Base-by-base conservation (phyloP, 2,113 vertebrate species). In the Brachyistius frenatus region DNA sequence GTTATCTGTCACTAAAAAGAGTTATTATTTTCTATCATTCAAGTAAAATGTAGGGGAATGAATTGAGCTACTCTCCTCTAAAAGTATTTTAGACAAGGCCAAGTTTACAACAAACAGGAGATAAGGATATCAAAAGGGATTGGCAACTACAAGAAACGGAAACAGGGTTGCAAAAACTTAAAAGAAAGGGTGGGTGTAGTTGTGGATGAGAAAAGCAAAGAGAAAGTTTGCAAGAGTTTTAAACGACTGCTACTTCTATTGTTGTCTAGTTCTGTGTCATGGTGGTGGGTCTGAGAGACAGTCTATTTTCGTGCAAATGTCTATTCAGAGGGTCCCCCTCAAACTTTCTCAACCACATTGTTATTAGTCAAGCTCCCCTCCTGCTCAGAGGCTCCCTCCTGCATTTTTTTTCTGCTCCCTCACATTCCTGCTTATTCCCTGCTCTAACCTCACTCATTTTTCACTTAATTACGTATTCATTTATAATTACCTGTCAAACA, bases 301-400 rank as follows among this genome's bases (percentile, higher is more conserved):
- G 31, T 79, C 86, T 88, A 90, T 91, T 92, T 92, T 91, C 14
- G 83, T 90, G 86, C 81, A 88, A 93, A 92, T 90, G 69, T 80
- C 81, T 87, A 88, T 93, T 93, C 85, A 93, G 72, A 78, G 81
- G 65, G 41, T 81, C 65, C 55, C 84, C 72, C 88, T 81, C 80
- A 61, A 76, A 66, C 60, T 68, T 73, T 84, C 81, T 84, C 68
- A 57, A 54, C 53, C 87, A 73, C 81, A 69, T 88, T 82, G 86
- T 81, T 64, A 78, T 15, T 72, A 60, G 61, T 66, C 16, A 3
- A 73, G 69, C 58, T 81, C 74, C 72, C 62, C 66, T 67, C 78
- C 60, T 44, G 15, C 84, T 76, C 77, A 5, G 66, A 30, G 73
- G 78, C 72, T 60, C 76, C 83, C 61, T 63, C 39, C 2, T 63